These are phyloP conservation scores for Aporophyla nigra DNA, from an alignment of 2,888 invertebrate genomes.

Conservation along the genomic window DNA sequence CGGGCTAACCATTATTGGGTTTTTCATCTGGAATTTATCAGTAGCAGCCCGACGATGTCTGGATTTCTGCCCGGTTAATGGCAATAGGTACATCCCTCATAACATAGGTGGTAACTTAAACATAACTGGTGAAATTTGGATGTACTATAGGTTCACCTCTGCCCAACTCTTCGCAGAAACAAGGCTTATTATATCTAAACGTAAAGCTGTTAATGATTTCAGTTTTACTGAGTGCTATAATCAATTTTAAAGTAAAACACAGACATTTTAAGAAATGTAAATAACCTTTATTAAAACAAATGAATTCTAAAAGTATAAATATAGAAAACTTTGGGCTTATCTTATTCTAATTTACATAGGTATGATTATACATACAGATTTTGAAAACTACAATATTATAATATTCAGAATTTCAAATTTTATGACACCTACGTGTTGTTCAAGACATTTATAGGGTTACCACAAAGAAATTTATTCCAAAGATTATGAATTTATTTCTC, in stretches of 20 bases:
- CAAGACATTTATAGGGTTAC: conserved; percentile 12
- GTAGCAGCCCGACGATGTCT: no score
- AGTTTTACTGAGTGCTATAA: not conserved
- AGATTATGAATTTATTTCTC: conserved; percentile 29
- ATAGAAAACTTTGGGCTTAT: conserved; percentile 50
- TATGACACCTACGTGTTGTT: conserved; percentile 20
- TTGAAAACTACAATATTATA: conserved; percentile 13
- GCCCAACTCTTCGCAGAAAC: no score
- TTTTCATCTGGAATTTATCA: no score
- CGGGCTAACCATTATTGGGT: no score
- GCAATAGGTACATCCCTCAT: no score
- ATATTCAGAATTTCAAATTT: conserved; percentile 23
- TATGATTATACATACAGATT: conserved; percentile 23
- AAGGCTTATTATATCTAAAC: not conserved
- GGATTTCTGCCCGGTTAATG: no score
- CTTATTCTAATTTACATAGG: conserved; percentile 34
- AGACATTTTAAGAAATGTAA: conserved; percentile 24
- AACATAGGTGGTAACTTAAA: no score
- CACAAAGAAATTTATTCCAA: conserved; percentile 41
- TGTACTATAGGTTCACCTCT: no score
- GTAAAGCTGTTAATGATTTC: not conserved
- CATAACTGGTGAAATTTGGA: no score
- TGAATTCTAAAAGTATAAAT: conserved; percentile 49
- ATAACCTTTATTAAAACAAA: conserved; percentile 45
- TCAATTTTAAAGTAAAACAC: conserved; percentile 18